Conservation (phyloP, 2,113 vertebrate species). For the Mionectes macconnelli region DNA sequence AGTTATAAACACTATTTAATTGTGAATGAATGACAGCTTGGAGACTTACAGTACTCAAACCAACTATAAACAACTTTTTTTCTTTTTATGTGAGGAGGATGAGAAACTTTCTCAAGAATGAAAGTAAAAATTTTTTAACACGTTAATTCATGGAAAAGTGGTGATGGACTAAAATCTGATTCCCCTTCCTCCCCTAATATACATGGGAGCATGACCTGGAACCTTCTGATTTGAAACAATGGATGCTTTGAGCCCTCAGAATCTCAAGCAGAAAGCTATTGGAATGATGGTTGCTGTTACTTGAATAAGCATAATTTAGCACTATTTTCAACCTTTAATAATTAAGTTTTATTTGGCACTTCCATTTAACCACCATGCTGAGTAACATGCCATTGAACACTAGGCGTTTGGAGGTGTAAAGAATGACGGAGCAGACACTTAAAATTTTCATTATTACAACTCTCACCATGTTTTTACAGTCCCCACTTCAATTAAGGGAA, state of each 20-base stretch:
- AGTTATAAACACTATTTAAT: background rate
- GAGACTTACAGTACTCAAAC: background rate
- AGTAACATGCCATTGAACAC: background rate
- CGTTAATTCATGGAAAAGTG: background rate
- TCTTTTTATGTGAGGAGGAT: background rate
- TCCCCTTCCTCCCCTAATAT: accelerated
- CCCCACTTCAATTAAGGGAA: background rate
- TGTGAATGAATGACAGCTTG: background rate
- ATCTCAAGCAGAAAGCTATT: background rate
- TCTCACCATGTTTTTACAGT: background rate
- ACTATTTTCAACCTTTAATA: background rate
- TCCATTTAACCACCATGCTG: background rate
- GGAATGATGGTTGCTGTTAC: background rate
- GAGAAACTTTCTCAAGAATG: background rate
- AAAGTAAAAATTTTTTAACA: background rate
- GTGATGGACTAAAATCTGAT: background rate
- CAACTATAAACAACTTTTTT: background rate
- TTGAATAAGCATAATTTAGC: background rate
- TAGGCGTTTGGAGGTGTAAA: background rate
- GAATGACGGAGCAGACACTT: background rate
- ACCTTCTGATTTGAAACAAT: background rate
- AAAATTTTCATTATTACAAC: background rate
- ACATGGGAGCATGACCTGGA: background rate
- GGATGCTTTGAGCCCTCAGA: background rate
- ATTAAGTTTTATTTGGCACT: background rate